These are phyloP conservation scores for Apantesis nais DNA, from an alignment of 2,888 invertebrate genomes.

Conservation along the genomic window DNA sequence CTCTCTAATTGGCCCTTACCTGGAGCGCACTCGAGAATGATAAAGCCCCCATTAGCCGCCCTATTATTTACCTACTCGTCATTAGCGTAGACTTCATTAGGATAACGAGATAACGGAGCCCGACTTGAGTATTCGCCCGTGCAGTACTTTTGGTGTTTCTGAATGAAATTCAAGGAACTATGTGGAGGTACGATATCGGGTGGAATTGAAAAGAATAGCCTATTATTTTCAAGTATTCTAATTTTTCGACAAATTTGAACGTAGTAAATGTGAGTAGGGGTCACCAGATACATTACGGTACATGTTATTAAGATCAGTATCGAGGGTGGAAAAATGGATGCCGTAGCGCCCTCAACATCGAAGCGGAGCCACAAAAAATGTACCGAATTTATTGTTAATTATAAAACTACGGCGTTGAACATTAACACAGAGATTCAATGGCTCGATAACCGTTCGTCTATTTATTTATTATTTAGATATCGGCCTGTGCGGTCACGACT, in stretches of 20 bases:
- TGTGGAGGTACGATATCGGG: conserved; percentile 57
- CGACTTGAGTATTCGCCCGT: conserved; percentile 68
- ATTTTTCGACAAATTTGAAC: conserved; percentile 26
- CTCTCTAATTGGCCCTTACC: conserved; percentile 86
- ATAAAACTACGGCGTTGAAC: conserved; percentile 81
- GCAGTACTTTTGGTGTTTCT: conserved; percentile 78
- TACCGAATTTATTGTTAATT: conserved; percentile 85
- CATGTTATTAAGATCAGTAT: conserved; percentile 80
- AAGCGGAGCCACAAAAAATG: conserved; percentile 75
- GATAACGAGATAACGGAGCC: conserved; percentile 85
- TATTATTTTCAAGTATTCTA: conserved; percentile 70
- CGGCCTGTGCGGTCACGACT: conserved; percentile 81
- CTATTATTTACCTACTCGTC: conserved; percentile 86
- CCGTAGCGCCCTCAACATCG: conserved; percentile 66
- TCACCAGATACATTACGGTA: conserved; percentile 52
- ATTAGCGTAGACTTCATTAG: conserved; percentile 86
- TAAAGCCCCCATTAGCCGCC: conserved; percentile 86
- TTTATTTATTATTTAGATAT: conserved; percentile 86
- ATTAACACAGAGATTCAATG: conserved; percentile 82
- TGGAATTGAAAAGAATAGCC: conserved; percentile 57
- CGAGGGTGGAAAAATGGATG: conserved; percentile 75
- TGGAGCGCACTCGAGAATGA: conserved; percentile 86
- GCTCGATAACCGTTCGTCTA: conserved; percentile 77
- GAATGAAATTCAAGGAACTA: conserved; percentile 67
- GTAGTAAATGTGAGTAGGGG: conserved; percentile 51